Percentiles rank a stretch among this genome's conserved stretches.
Evolutionary conservation across 2,888 invertebrate genomes (phyloP).

Genomic region (Idaea aversata): DNA sequence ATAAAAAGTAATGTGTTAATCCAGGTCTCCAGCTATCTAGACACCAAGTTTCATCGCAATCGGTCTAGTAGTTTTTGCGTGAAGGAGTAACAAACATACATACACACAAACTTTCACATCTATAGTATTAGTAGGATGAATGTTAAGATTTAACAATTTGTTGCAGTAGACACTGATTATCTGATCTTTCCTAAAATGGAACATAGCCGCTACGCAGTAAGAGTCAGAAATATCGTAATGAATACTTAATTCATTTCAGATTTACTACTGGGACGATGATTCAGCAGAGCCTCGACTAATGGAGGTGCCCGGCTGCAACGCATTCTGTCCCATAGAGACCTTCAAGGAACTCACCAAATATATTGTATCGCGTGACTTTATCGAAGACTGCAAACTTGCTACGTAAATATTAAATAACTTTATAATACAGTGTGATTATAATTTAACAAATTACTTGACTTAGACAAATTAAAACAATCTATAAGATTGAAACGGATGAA

Average conservation of each 20-base stretch:
- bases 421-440: not conserved
- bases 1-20: too few relatives aligned
- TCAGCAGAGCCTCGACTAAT: conserved; percentile 71
- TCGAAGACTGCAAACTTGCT: conserved; percentile 66
- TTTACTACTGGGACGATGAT: conserved; percentile 78
- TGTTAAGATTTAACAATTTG: too few relatives aligned
- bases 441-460: not conserved
- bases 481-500: not conserved
- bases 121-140: too few relatives aligned
- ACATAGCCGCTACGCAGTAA: too few relatives aligned
- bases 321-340: conserved; percentile 75
- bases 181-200: too few relatives aligned
- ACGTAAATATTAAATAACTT: conserved; percentile 26
- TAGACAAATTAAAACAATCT: not conserved
- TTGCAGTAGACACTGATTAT: too few relatives aligned
- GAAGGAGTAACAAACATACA: too few relatives aligned
- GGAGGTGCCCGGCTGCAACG: conserved; percentile 76
- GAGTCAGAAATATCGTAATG: not conserved
- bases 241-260: conserved; percentile 45
- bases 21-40: too few relatives aligned
- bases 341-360: conserved; percentile 72
- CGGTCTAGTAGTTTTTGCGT: too few relatives aligned
- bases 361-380: conserved; percentile 64
- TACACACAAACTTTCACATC: too few relatives aligned
- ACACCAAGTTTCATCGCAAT: too few relatives aligned